Evolutionary conservation across 2,113 vertebrate species (phyloP), one percentile per base, ranked within the genome.

Genomic region (Gymnorhina tibicen): DNA sequence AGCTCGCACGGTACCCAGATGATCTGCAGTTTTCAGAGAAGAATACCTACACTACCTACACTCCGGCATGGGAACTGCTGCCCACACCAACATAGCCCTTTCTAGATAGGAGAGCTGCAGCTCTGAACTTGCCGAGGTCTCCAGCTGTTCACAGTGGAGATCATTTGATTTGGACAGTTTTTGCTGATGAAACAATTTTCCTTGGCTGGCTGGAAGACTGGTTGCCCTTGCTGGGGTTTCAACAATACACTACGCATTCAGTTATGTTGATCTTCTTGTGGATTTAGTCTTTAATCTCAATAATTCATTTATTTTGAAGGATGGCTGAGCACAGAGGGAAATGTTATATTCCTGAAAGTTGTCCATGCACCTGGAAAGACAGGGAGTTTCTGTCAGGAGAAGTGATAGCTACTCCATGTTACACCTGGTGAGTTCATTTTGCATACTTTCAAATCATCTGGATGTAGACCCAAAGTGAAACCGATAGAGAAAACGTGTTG

Each of bases 371-470:
- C 50, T 99, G 99, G 99, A 98, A 99, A 87, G 99, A 99, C 28
- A 98, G 99, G 91, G 99, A 99, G 92, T 99, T 99, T 94, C 97
- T 99, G 47, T 99, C 99, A 37, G 99, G 99, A 96, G 98, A 99
- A 97, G 98, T 98, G 39, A 99, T 99, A 98, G 97, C 99, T 93
- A 99, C 99, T 19, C 97, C 98, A 1, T 99, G 99, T 96, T 99
- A 99, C 66, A 99, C 98, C 94, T 99, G 99, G 99, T 99, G 98
- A 94, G 97, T 28, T n/a, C 8, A 52, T 86, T 81, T 91, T 74
- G 35, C 24, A 12, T 60, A 28, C 22, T 87, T 82, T 27, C 35
- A 85, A 22, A 52, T 66, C 9, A 41, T 21, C 47, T 77, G 26
- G 4, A 32, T 42, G 62, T 89, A 74, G 26, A 62, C 6, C 32